Evolutionary conservation across 2,113 vertebrate genomes (phyloP).

Genomic region (Leptobrachium ailaonicum): DNA sequence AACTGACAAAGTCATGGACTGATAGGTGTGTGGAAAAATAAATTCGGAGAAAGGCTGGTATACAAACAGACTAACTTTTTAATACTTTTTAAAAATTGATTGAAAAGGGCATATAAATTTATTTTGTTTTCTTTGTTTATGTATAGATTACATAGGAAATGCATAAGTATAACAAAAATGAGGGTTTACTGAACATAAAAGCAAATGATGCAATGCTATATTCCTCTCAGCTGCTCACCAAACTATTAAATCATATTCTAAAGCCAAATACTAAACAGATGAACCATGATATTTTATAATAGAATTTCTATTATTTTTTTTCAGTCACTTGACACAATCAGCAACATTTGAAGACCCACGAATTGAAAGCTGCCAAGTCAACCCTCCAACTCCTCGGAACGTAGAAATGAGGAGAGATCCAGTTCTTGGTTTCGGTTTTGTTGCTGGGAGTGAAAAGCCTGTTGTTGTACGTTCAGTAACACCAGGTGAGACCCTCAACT

Average conservation of each 20-base stretch:
- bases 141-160: too few relatives aligned
- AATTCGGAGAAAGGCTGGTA: too few relatives aligned
- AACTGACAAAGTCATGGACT: too few relatives aligned
- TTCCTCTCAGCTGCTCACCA: background rate
- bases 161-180: too few relatives aligned
- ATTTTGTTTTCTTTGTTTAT: too few relatives aligned
- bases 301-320: conserved; percentile 53
- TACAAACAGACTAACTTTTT: too few relatives aligned
- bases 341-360: conserved; percentile 89
- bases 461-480: conserved; percentile 97
- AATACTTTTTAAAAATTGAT: too few relatives aligned
- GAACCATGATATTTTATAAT: background rate
- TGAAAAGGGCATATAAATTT: too few relatives aligned
- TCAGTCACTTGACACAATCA: conserved; percentile 88
- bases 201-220: background rate
- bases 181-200: too few relatives aligned
- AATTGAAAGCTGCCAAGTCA: conserved; percentile 87
- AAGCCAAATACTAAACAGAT: conserved; percentile 3
- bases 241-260: background rate
- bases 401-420: conserved; percentile 98
- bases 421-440: conserved; percentile 95
- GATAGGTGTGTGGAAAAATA: too few relatives aligned
- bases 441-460: conserved; percentile 97
- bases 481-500: conserved; percentile 79
- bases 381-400: conserved; percentile 86